Percentiles rank a stretch among this genome's conserved stretches.
These are phyloP conservation scores for Psilopogon haemacephalus DNA, from an alignment of 2,113 vertebrate species.

Conservation along the genomic window DNA sequence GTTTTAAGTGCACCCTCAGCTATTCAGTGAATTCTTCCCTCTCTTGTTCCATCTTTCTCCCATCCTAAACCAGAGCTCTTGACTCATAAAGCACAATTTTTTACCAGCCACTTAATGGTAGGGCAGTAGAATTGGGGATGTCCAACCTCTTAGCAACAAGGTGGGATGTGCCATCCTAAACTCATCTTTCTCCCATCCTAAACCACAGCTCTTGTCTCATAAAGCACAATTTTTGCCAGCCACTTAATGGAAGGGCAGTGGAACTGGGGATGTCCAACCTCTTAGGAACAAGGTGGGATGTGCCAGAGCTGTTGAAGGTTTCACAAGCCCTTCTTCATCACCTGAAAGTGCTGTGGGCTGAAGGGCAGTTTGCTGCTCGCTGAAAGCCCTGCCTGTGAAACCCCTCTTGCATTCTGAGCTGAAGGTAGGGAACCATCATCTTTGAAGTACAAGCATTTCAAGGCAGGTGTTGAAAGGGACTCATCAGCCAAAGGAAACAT, in stretches of 20 bases:
- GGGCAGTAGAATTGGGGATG: background rate
- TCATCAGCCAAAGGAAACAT: background rate
- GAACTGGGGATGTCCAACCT: background rate
- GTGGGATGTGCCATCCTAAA: too few relatives aligned
- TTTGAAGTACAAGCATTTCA: background rate
- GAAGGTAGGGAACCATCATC: background rate
- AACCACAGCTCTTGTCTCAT: background rate
- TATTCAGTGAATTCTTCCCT: background rate
- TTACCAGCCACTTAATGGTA: too few relatives aligned
- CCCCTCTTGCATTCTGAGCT: background rate
- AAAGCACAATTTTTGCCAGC: background rate
- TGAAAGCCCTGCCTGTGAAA: background rate
- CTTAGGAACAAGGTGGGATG: background rate
- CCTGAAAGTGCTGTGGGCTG: background rate
- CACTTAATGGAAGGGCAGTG: background rate
- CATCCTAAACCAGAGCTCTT: background rate
- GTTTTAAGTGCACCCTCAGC: background rate
- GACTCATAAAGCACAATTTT: background rate
- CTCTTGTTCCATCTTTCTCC: background rate
- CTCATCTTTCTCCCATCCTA: background rate
- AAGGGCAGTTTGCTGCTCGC: fast-evolving
- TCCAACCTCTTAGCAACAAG: background rate
- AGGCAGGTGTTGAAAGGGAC: background rate
- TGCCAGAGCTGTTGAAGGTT: background rate
- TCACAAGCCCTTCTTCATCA: background rate